Conservation (phyloP, 1,140 invertebrate genomes). For the Drosophila rhopaloa region DNA sequence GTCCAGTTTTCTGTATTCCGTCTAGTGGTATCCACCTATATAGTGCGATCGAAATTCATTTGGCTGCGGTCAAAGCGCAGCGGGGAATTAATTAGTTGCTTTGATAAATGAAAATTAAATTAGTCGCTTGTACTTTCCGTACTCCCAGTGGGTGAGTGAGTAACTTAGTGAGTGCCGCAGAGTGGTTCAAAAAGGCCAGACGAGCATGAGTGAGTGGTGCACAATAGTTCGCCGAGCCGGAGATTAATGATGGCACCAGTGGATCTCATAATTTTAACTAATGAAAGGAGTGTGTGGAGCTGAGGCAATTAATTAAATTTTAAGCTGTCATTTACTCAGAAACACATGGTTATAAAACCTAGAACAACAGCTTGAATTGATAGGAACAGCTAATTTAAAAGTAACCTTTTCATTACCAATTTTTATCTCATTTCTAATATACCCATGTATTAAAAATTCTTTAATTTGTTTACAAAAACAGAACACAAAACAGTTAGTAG, state of each 20-base stretch:
- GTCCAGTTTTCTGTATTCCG: conserved; percentile 29
- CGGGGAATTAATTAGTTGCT: conserved; percentile 79
- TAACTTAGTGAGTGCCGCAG: conserved; percentile 9
- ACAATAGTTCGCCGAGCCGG: not conserved
- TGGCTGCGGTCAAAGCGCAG: conserved; percentile 52
- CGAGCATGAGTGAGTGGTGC: conserved; percentile 5
- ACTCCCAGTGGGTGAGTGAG: conserved; percentile 1
- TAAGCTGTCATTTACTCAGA: not conserved
- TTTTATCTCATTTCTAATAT: no score
- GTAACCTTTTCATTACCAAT: no score
- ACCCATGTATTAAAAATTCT: no score
- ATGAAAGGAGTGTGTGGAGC: conserved; percentile 5
- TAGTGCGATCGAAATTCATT: conserved; percentile 30
- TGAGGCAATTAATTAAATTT: not conserved
- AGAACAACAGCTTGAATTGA: no score
- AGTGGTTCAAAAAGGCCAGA: conserved; percentile 30
- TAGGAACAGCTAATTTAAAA: no score
- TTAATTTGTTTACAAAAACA: no score
- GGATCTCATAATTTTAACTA: conserved; percentile 35
- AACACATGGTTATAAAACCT: not conserved
- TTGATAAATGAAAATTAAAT: conserved; percentile 81
- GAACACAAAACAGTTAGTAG: no score
- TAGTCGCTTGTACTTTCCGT: conserved; percentile 64
- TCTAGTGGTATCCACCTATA: not conserved
- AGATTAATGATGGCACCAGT: conserved; percentile 31